These are phyloP conservation scores for Psococerastis gibbosa DNA, from an alignment of 2,888 invertebrate genomes.

Conservation along the genomic window DNA sequence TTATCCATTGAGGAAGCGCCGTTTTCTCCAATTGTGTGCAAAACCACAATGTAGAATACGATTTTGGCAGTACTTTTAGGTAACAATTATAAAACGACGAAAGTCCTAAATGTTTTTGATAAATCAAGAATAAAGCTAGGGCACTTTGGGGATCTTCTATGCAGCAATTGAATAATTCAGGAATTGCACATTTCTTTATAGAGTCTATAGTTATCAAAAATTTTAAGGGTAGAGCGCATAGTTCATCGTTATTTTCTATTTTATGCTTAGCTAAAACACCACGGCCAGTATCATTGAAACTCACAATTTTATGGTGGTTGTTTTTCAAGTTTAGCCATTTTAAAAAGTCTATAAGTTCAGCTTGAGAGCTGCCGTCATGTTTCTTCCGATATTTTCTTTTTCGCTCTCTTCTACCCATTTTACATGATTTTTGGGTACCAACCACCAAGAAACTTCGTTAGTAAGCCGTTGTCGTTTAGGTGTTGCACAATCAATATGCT, in stretches of 20 bases:
- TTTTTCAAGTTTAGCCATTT: background rate
- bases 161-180: background rate
- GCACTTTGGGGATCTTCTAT: slow-evolving; percentile 43
- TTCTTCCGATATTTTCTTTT: background rate
- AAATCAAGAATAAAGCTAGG: slow-evolving; percentile 50
- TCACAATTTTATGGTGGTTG: background rate
- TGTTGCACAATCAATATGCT: too few species aligned
- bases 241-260: background rate
- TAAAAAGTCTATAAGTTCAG: background rate
- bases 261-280: background rate
- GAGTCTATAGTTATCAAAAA: slow-evolving; percentile 1
- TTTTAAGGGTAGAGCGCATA: background rate
- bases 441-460: too few species aligned
- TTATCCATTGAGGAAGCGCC: slow-evolving; percentile 31
- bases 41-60: slow-evolving; percentile 49
- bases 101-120: slow-evolving; percentile 37
- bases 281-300: background rate
- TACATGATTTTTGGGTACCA: too few species aligned
- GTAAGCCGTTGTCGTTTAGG: too few species aligned
- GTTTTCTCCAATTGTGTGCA: slow-evolving; percentile 36
- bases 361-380: background rate
- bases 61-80: slow-evolving; percentile 44
- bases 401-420: background rate
- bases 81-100: slow-evolving; percentile 42
- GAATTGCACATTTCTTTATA: background rate